phyloP scores from a whole-genome alignment of 2,888 invertebrate genomes.

The Hirtodrosophila trivittata region DNA sequence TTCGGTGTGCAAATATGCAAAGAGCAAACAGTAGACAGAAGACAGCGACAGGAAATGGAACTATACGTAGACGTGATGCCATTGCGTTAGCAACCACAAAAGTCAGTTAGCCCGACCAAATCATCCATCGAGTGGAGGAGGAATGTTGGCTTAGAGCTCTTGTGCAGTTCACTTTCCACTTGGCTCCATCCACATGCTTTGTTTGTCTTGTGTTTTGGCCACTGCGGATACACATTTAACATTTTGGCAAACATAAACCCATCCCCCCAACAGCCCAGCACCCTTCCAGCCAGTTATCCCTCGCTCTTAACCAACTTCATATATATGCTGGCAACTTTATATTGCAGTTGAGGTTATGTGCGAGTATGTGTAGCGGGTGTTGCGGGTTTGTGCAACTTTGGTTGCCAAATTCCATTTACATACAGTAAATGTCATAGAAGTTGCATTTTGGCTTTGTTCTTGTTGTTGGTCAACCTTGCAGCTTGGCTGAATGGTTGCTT shows the following conservation, averaged over 20 bases:
- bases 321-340: slow-evolving; percentile 41
- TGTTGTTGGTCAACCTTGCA: slow-evolving; percentile 66
- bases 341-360: slow-evolving; percentile 37
- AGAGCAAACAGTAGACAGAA: slow-evolving; percentile 49
- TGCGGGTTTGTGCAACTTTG: slow-evolving; percentile 48
- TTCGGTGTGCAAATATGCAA: slow-evolving; percentile 53
- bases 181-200: slow-evolving; percentile 13
- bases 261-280: background rate
- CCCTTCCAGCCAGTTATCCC: background rate
- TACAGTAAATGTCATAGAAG: slow-evolving; percentile 55
- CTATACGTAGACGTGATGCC: slow-evolving; percentile 12
- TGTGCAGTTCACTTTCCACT: background rate
- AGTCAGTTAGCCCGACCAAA: slow-evolving; percentile 58
- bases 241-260: slow-evolving; percentile 65
- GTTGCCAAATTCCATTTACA: slow-evolving; percentile 76
- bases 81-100: slow-evolving; percentile 51
- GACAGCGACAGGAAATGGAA: slow-evolving; percentile 31
- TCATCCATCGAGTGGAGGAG: slow-evolving; percentile 47
- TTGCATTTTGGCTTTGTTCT: slow-evolving; percentile 34
- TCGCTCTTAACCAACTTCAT: background rate
- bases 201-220: slow-evolving; percentile 56
- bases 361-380: slow-evolving; percentile 45
- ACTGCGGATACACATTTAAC: slow-evolving; percentile 72
- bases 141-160: slow-evolving; percentile 7
- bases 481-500: slow-evolving; percentile 53